These are phyloP conservation scores for Quadroppia sp. DNA, from an alignment of 2,888 invertebrate genomes.

Conservation along the genomic window DNA sequence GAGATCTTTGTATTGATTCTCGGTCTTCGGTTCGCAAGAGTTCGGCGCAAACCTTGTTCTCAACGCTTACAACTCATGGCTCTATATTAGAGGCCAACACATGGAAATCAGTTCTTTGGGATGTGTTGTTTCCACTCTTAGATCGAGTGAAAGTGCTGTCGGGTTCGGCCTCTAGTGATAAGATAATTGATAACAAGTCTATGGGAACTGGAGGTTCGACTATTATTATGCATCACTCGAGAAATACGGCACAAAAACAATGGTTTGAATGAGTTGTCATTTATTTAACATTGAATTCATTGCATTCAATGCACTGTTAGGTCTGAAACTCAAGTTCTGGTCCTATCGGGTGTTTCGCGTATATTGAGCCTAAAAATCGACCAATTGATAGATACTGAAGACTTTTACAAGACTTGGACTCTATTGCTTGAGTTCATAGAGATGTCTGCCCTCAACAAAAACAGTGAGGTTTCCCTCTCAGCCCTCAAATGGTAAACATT, in stretches of 20 bases:
- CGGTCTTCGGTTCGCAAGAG: conserved; percentile 95
- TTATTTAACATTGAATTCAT: neutral
- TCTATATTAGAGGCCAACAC: conserved; percentile 76
- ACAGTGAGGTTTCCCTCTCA: conserved; percentile 75
- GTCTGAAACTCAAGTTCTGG: conserved; percentile 84
- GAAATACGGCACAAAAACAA: conserved; percentile 97
- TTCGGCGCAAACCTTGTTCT: conserved; percentile 94
- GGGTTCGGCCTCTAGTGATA: conserved; percentile 59
- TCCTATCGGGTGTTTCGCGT: conserved; percentile 83
- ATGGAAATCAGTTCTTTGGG: conserved; percentile 92
- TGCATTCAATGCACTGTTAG: neutral
- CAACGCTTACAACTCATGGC: conserved; percentile 86
- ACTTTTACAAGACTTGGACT: conserved; percentile 91
- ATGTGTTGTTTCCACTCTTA: conserved; percentile 88
- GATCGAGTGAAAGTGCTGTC: conserved; percentile 74
- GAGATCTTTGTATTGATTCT: conserved; percentile 85
- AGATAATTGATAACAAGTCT: conserved; percentile 62
- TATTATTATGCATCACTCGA: conserved; percentile 84
- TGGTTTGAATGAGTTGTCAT: conserved; percentile 62
- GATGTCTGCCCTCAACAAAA: conserved; percentile 81
- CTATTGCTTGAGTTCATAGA: conserved; percentile 89
- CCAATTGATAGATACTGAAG: conserved; percentile 68
- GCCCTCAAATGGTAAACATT: conserved; percentile 95
- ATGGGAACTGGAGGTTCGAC: conserved; percentile 59
- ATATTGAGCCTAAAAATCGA: conserved; percentile 89